Base-by-base conservation (phyloP, 1,140 invertebrate species). In the Helicoverpa zea region DNA sequence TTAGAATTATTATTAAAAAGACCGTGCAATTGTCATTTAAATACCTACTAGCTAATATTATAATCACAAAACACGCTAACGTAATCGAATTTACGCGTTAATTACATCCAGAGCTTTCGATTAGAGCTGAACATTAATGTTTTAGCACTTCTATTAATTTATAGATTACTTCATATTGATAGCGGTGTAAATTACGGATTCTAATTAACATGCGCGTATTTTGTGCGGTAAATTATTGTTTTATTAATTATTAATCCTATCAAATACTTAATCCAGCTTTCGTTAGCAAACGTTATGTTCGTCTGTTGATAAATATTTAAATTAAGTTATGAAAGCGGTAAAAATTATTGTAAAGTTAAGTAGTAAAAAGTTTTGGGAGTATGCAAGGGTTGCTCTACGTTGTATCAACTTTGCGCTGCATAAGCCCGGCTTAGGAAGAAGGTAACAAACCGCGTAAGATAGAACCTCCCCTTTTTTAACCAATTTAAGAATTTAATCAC, bases 41-140 rank as follows among this genome's bases (percentile, higher is more conserved):
- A 49, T 29, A 52, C 49, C 35, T 3, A 7, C 23, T 35, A 35
- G 3, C 3, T 35, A 29, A 70, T 51, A 51, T 68, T 35, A 35
- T 35, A 35, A 29, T 70, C 49, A 70, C 49, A 52, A 52, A 52
- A 70, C 16, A 52, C 16, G 16, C 12, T 13, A 52, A 2, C 47
- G 13, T 52, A 70, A 52, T 51, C 66, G 16, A 70, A 70, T 70
- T 64, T 52, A 18, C 12, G 43, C 64, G 66, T 51, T 70, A 70
- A 70, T 70, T 52, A 52, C 47, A 70, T 29, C 47, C 66, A 14
- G 66, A 29, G 66, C 49, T 52, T 29, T 70, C 49, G 66, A 52
- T 51, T 51, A 51, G 66, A 70, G 43, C 49, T 23, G 18, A 68
- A 49, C 51, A 23, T 13, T 49, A 4, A 13, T n/a, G 14, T 70